phyloP scores from a whole-genome alignment of 2,113 vertebrate genomes.

The Corvus moneduloides region DNA sequence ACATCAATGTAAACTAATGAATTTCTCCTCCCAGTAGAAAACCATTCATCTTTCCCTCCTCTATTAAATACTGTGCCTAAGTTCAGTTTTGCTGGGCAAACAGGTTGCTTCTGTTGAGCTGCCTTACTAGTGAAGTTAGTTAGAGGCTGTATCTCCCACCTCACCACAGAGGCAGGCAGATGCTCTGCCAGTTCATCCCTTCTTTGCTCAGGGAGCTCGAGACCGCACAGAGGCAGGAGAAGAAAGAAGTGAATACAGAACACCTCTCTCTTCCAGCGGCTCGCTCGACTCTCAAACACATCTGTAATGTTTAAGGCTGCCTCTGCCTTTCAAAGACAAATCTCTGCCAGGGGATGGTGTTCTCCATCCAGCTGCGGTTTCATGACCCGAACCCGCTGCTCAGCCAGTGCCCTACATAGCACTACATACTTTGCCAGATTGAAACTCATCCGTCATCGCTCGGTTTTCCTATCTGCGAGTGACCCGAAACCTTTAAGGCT shows the following conservation, averaged over 20 bases:
- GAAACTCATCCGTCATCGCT: neutral
- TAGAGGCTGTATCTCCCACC: neutral
- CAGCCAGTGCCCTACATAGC: neutral
- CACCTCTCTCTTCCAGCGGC: neutral
- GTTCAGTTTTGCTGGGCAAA: neutral
- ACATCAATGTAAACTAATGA: neutral
- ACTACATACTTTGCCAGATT: neutral
- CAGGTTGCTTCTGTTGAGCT: neutral
- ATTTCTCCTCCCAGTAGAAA: neutral
- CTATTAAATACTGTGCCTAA: neutral
- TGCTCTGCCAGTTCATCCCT: neutral
- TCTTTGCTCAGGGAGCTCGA: neutral
- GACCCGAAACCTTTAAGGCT: neutral
- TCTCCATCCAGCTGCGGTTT: constrained; percentile 31
- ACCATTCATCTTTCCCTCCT: neutral
- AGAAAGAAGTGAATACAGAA: neutral
- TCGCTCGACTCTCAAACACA: neutral
- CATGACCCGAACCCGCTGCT: neutral
- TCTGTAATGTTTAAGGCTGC: neutral
- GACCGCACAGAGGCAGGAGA: neutral
- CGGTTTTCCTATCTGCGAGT: neutral
- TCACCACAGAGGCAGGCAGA: neutral
- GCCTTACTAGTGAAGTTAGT: neutral
- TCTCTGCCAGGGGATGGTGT: neutral
- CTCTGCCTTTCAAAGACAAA: neutral